Evolutionary conservation across 2,888 invertebrate species (phyloP).

Genomic region (Cantharis rustica): DNA sequence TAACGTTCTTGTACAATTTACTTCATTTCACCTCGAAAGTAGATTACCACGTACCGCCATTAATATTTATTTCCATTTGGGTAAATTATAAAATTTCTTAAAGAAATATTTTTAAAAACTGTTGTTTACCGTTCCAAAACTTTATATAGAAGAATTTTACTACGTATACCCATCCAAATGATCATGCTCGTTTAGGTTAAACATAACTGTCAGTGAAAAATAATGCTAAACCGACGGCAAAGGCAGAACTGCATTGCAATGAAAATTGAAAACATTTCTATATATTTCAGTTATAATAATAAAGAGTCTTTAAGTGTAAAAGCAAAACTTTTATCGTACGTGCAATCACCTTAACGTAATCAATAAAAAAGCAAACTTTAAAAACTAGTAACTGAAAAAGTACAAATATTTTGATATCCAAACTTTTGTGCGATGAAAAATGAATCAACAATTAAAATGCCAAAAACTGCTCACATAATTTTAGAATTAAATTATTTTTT

Average conservation of each 20-base stretch:
- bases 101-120: neutral
- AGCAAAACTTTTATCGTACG: neutral
- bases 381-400: too few species aligned
- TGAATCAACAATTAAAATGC: too few species aligned
- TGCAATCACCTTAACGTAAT: too few species aligned
- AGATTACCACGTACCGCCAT: neutral
- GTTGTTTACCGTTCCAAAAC: neutral
- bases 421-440: too few species aligned
- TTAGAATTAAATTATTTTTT: too few species aligned
- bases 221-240: neutral
- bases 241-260: neutral
- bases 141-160: neutral
- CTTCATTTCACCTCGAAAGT: neutral
- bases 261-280: neutral
- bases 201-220: neutral
- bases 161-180: neutral
- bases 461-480: too few species aligned
- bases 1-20: neutral
- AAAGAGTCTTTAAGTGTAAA: neutral
- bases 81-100: neutral
- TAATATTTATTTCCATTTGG: neutral
- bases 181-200: neutral
- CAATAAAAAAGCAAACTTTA: too few species aligned
- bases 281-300: neutral
- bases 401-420: too few species aligned